phyloP scores from a whole-genome alignment of 1,140 invertebrate species.

The Patella vulgata region DNA sequence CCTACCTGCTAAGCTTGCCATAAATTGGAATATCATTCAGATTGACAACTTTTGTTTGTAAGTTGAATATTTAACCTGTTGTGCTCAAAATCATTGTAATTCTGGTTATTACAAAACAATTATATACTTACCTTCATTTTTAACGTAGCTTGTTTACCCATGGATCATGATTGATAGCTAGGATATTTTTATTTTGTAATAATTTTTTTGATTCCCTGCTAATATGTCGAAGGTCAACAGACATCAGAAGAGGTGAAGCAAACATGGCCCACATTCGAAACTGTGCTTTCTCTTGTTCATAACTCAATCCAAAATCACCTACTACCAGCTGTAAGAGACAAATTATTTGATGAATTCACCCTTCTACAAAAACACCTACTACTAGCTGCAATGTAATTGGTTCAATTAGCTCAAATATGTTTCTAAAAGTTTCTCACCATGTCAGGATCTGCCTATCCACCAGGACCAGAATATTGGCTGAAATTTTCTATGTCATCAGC shows the following conservation, averaged over 20 bases:
- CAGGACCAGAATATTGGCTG: constrained; percentile 91
- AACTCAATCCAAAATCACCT: constrained; percentile 96
- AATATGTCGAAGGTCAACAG: constrained; percentile 91
- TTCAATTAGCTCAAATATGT: no score
- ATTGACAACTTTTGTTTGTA: no score
- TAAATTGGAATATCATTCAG: no score
- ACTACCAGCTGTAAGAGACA: constrained; percentile 89
- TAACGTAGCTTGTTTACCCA: constrained; percentile 74
- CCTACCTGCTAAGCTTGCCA: no score
- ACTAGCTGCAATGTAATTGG: no score
- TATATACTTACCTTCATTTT: constrained; percentile 66
- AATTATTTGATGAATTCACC: no score
- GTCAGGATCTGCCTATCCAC: constrained; percentile 98
- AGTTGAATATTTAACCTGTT: no score
- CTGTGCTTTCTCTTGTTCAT: constrained; percentile 94
- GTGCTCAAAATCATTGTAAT: no score
- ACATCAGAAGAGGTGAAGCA: constrained; percentile 95
- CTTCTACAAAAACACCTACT: no score
- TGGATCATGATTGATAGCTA: constrained; percentile 91
- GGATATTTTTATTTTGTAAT: constrained; percentile 91
- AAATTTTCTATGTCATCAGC: constrained; percentile 92
- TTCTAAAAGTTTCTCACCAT: constrained; percentile 89
- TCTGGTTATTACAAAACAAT: no score
- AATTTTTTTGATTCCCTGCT: constrained; percentile 90
- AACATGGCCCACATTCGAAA: constrained; percentile 97